phyloP scores from a whole-genome alignment of 2,888 invertebrate genomes.

The Oligia latruncula region DNA sequence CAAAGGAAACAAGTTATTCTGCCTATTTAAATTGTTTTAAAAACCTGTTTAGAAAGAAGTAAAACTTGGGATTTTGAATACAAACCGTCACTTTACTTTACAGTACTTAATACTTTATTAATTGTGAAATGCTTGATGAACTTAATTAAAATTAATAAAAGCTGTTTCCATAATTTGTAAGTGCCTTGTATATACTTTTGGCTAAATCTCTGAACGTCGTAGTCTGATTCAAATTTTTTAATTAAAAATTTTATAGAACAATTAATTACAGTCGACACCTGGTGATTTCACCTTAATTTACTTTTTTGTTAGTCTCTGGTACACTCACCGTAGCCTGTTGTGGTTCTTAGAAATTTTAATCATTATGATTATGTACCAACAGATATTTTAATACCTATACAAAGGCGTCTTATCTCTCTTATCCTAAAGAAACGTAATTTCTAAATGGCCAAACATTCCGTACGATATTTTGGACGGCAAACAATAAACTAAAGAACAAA shows the following conservation, averaged over 20 bases:
- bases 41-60: conserved; percentile 52
- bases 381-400: conserved; percentile 41
- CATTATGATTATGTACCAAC: conserved; percentile 2
- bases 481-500: conserved; percentile 51
- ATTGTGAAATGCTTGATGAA: neutral
- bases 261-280: conserved; percentile 31
- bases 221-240: conserved; percentile 33
- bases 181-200: conserved; percentile 19
- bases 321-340: conserved; percentile 14
- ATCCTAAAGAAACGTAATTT: conserved; percentile 49
- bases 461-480: conserved; percentile 29
- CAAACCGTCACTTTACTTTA: neutral
- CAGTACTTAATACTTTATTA: neutral
- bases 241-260: conserved; percentile 46
- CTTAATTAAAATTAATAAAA: neutral
- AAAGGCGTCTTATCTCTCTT: conserved; percentile 39
- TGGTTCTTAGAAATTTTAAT: conserved; percentile 23
- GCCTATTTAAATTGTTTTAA: conserved; percentile 42
- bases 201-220: conserved; percentile 8
- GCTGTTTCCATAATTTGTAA: neutral
- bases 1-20: conserved; percentile 63
- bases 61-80: conserved; percentile 13
- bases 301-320: conserved; percentile 35
- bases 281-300: conserved; percentile 35
- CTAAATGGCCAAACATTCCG: conserved; percentile 43